phyloP scores from a whole-genome alignment of 2,113 vertebrate species.

The Rhombomys opimus region DNA sequence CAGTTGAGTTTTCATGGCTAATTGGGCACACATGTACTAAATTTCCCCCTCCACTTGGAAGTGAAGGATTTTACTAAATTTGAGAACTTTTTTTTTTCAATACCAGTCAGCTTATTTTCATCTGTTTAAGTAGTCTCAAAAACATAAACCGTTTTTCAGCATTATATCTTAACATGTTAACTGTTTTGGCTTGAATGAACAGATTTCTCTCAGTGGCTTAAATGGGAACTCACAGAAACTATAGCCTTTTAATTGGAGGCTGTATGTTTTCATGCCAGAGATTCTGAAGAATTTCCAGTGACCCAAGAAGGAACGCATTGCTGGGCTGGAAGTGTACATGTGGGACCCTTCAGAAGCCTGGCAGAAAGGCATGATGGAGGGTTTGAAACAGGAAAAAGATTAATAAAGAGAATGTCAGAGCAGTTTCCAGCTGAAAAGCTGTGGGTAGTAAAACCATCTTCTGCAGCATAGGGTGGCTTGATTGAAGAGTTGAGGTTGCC shows the following conservation, averaged over 20 bases:
- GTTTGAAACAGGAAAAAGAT: slow-evolving; percentile 58
- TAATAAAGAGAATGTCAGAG: slow-evolving; percentile 38
- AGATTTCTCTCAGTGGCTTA: slow-evolving; percentile 77
- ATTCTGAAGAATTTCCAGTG: slow-evolving; percentile 67
- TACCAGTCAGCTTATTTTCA: slow-evolving; percentile 76
- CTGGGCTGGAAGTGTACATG: slow-evolving; percentile 41
- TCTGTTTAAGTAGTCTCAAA: slow-evolving; percentile 76
- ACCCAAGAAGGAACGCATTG: slow-evolving; percentile 70
- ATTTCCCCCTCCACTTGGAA: slow-evolving; percentile 58
- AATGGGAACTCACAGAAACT: slow-evolving; percentile 79
- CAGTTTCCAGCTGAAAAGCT: slow-evolving; percentile 62
- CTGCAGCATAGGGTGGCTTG: slow-evolving; percentile 53
- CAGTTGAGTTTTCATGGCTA: slow-evolving; percentile 76
- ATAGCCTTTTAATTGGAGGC: slow-evolving; percentile 78
- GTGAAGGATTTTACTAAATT: slow-evolving; percentile 65
- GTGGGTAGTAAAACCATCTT: slow-evolving; percentile 57
- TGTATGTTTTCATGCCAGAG: slow-evolving; percentile 70
- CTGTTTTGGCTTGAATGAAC: slow-evolving; percentile 56
- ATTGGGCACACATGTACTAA: slow-evolving; percentile 73
- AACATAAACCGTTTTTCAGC: slow-evolving; percentile 69
- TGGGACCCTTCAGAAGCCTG: slow-evolving; percentile 41
- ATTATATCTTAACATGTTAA: slow-evolving; percentile 70
- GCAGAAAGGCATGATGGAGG: slow-evolving; percentile 46
- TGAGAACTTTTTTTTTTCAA: slow-evolving; percentile 50
- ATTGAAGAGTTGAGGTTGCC: slow-evolving; percentile 22